Conservation (phyloP, 1,140 invertebrate species). For the Whitmania pigra region DNA sequence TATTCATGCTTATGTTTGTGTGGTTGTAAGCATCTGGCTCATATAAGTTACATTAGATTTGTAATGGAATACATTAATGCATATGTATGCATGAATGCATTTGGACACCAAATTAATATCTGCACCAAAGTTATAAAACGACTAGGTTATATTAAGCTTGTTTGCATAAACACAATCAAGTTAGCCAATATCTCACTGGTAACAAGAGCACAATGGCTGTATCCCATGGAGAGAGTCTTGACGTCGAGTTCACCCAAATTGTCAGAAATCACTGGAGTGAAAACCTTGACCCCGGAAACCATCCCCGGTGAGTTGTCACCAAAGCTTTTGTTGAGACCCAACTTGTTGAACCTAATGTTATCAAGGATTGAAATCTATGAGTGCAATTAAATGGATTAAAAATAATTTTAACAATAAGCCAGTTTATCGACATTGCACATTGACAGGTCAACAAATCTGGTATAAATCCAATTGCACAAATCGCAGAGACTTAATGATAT, state of each 20-base stretch:
- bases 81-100: background rate
- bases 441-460: no score
- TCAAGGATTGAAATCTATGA: background rate
- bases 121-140: background rate
- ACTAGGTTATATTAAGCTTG: background rate
- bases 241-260: conserved; percentile 30
- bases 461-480: no score
- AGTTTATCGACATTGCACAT: no score
- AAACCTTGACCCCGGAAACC: conserved; percentile 35
- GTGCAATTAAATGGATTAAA: background rate
- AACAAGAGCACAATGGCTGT: conserved; percentile 35
- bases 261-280: conserved; percentile 33
- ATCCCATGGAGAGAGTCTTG: conserved; percentile 37
- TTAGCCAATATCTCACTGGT: no score
- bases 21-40: background rate
- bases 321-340: conserved; percentile 32
- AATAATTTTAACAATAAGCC: no score
- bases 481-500: no score
- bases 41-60: background rate
- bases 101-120: background rate
- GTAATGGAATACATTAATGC: background rate
- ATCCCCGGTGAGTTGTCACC: conserved; percentile 17
- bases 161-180: no score
- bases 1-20: background rate
- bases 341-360: conserved; percentile 38